Evolutionary conservation across 2,797 vertebrate species (phyloP).

Genomic region (Falco naumanni): DNA sequence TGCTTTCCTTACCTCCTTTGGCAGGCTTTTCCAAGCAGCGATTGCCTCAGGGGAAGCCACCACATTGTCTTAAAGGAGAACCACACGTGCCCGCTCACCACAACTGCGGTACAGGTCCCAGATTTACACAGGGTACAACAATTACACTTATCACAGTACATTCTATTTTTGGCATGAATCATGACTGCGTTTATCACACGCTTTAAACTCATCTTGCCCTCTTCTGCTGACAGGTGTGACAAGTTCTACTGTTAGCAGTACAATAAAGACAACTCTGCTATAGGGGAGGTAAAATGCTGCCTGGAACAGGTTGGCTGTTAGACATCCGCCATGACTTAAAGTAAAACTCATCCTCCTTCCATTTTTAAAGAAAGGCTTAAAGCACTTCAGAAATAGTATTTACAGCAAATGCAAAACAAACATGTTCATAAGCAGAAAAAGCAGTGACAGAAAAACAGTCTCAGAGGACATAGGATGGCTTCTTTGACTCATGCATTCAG

Average conservation of each 20-base stretch:
- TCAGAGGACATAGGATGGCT: background rate
- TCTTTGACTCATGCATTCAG: fast-evolving
- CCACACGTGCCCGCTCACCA: too few species aligned
- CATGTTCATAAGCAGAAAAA: fast-evolving
- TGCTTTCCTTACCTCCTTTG: too few species aligned
- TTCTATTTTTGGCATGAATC: too few species aligned
- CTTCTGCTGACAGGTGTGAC: background rate
- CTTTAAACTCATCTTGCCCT: background rate
- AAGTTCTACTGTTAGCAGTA: background rate
- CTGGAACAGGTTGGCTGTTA: background rate
- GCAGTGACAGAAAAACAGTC: background rate
- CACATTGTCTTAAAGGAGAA: too few species aligned
- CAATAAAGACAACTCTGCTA: background rate
- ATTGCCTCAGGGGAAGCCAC: too few species aligned
- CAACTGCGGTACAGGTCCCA: too few species aligned
- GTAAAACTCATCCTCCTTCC: background rate
- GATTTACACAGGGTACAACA: too few species aligned
- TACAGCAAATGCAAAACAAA: background rate
- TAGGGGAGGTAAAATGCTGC: background rate
- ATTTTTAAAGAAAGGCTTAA: background rate
- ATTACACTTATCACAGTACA: too few species aligned
- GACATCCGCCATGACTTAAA: background rate
- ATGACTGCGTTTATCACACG: too few species aligned
- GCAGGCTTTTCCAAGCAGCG: too few species aligned
- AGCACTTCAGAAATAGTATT: background rate